Base-by-base conservation (phyloP, 2,113 vertebrate species). In the Apodemus speciosus region DNA sequence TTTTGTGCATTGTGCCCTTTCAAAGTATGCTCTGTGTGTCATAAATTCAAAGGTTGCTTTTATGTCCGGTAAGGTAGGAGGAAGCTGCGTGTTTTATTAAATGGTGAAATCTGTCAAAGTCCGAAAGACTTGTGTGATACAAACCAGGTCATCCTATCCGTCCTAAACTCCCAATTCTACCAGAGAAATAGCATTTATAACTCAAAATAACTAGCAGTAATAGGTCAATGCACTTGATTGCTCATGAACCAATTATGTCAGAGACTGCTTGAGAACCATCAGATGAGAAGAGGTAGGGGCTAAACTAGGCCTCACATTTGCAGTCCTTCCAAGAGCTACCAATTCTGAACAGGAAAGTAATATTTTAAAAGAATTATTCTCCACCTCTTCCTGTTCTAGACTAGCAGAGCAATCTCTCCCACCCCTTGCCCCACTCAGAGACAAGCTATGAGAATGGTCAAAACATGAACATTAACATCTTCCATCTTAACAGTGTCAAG, bases 41-140 rank as follows among this genome's bases (percentile, higher is more conserved):
- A 92, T 88, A 83, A 94, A 94, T 80, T 96, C 96, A 97, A 97
- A 97, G 91, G 64, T 46, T 95, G 93, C 94, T 97, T 97, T 97
- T 93, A 95, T 96, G 94, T 92, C 95, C 92, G 81, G 87, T 96
- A 43, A 40, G 66, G 53, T 91, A 14, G 60, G 71, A 91, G 80
- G 92, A 94, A 91, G 76, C 77, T 71, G 62, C 35, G 27, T 84
- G 46, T 92, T 94, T 97, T 93, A 83, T 96, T 73, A 91, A 96
- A 77, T 79, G 80, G 40, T 89, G 66, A 95, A 97, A 96, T 93
- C 75, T 94, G 80, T 95, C 95, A 91, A 96, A 93, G 84, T 94
- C 89, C 84, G 80, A 88, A 95, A 96, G 89, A 75, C 87, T 93
- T 83, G 89, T 96, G 69, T 93, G 87, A 93, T 94, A 94, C 86